phyloP scores from a whole-genome alignment of 2,113 vertebrate genomes.

The Labrus mixtus region DNA sequence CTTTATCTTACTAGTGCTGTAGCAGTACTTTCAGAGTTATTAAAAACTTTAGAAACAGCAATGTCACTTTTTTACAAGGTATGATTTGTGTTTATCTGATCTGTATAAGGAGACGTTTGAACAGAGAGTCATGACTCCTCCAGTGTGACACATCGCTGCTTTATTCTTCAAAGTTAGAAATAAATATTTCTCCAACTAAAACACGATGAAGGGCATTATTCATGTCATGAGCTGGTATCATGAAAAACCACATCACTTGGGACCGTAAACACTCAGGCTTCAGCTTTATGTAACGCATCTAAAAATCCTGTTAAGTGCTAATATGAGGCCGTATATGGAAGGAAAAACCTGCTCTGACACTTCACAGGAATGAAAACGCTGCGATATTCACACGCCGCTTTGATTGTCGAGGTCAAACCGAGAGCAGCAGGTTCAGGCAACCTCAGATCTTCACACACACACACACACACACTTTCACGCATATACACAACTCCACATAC shows the following conservation, averaged over 20 bases:
- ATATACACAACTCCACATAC: background rate
- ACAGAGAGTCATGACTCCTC: constrained; percentile 10
- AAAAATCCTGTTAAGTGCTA: constrained; percentile 10
- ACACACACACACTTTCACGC: constrained; percentile 2
- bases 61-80: background rate
- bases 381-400: constrained; percentile 33
- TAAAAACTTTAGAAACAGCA: background rate
- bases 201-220: constrained; percentile 61
- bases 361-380: constrained; percentile 55
- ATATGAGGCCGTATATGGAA: background rate
- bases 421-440: constrained; percentile 67
- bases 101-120: constrained; percentile 3
- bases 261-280: constrained; percentile 11
- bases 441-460: constrained; percentile 34
- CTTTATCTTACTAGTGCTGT: too few species aligned
- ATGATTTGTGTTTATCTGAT: background rate
- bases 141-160: constrained; percentile 5
- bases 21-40: background rate
- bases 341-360: constrained; percentile 31
- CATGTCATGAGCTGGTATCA: constrained; percentile 37
- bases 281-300: constrained; percentile 49
- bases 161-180: constrained; percentile 44
- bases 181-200: constrained; percentile 21
- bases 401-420: constrained; percentile 67
- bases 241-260: constrained; percentile 2